phyloP scores from a whole-genome alignment of 1,140 invertebrate genomes.

The Onthophagus taurus region DNA sequence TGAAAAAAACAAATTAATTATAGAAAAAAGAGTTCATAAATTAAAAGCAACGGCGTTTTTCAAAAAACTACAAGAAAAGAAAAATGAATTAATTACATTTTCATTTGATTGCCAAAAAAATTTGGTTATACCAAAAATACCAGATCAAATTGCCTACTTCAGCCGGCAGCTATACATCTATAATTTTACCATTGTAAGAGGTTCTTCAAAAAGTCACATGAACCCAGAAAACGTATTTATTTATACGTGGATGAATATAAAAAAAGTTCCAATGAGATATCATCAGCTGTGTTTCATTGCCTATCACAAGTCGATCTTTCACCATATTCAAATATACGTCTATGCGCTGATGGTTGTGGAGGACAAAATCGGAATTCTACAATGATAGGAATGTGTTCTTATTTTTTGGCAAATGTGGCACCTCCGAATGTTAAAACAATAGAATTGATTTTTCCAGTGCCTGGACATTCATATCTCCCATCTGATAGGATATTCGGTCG shows the following conservation, averaged over 20 bases:
- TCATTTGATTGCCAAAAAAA: constrained; percentile 38
- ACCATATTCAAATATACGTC: constrained; percentile 6
- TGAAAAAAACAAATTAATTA: too few relatives aligned
- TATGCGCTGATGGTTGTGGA: constrained; percentile 9
- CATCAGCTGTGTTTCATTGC: constrained; percentile 25
- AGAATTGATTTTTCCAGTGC: constrained; percentile 17
- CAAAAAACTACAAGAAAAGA: too few relatives aligned
- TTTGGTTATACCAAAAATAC: too few relatives aligned
- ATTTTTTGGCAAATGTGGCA: constrained; percentile 1
- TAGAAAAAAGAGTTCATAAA: too few relatives aligned
- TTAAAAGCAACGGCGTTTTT: too few relatives aligned
- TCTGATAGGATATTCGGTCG: constrained; percentile 16
- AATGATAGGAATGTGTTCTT: background rate
- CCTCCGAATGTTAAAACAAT: constrained; percentile 5
- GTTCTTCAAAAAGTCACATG: constrained; percentile 26
- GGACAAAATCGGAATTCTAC: constrained; percentile 12
- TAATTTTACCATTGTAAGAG: constrained; percentile 32
- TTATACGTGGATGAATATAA: constrained; percentile 26
- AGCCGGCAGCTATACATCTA: constrained; percentile 35
- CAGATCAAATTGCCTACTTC: too few relatives aligned
- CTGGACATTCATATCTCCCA: constrained; percentile 16
- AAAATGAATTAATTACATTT: constrained; percentile 21
- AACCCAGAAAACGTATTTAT: constrained; percentile 23
- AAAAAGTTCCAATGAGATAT: constrained; percentile 32
- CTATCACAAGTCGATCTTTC: constrained; percentile 20